Percentiles rank a stretch among this genome's conserved stretches.
These are phyloP conservation scores for Triplophysa siluroides DNA, from an alignment of 2,113 vertebrate species.

Conservation along the genomic window DNA sequence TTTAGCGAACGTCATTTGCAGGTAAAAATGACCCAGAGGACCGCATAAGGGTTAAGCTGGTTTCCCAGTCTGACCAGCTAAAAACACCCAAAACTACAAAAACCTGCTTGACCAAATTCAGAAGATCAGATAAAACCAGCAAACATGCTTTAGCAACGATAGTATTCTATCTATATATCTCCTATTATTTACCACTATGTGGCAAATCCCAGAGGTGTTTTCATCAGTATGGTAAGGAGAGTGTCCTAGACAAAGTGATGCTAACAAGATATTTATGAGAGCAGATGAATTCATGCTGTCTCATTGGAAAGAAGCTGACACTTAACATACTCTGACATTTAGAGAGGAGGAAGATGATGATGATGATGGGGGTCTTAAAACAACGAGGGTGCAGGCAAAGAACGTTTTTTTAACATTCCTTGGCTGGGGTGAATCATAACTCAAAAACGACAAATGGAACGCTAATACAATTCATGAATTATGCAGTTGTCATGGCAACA, in stretches of 20 bases:
- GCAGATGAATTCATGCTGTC: constrained; percentile 47
- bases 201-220: constrained; percentile 26
- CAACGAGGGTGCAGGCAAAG: constrained; percentile 43
- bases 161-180: background rate
- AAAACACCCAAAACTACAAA: too few relatives aligned
- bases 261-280: constrained; percentile 58
- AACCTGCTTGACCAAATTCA: too few relatives aligned
- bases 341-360: constrained; percentile 11
- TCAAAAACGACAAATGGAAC: constrained; percentile 75
- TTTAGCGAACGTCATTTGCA: too few relatives aligned
- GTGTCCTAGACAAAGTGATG: constrained; percentile 48
- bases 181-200: constrained; percentile 42
- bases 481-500: constrained; percentile 77
- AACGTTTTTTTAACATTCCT: constrained; percentile 53
- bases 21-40: too few relatives aligned
- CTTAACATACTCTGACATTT: constrained; percentile 47
- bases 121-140: too few relatives aligned
- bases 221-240: constrained; percentile 22
- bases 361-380: constrained; percentile 42
- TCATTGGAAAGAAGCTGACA: constrained; percentile 44
- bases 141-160: too few relatives aligned
- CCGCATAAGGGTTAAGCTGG: too few relatives aligned
- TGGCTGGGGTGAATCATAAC: constrained; percentile 67
- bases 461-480: constrained; percentile 79
- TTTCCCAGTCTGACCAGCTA: too few relatives aligned